These are phyloP conservation scores for Eilema griseolum DNA, from an alignment of 2,888 invertebrate species.

Conservation along the genomic window DNA sequence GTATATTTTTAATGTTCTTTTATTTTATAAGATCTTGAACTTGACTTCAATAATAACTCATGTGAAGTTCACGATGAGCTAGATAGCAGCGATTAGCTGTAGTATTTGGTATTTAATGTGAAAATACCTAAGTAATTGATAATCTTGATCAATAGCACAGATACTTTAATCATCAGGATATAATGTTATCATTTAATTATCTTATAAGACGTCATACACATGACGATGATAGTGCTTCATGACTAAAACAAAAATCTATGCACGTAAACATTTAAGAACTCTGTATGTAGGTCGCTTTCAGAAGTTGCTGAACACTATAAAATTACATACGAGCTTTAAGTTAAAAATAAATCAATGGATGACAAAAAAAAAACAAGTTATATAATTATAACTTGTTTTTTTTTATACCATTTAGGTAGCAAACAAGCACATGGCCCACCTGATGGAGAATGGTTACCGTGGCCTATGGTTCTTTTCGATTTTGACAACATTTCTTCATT, in stretches of 20 bases:
- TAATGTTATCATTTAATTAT: neutral
- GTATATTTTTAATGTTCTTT: neutral
- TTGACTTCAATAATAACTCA: neutral
- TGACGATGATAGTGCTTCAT: neutral
- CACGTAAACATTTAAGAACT: neutral
- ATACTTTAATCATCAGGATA: neutral
- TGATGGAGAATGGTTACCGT: too few species aligned
- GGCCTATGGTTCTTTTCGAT: too few species aligned
- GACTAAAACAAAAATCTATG: neutral
- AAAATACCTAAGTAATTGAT: slow-evolving; percentile 3
- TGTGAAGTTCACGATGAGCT: neutral
- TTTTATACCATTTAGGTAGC: too few species aligned
- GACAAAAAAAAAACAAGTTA: too few species aligned
- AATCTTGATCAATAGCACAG: neutral
- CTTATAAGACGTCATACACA: neutral
- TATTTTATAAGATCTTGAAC: neutral
- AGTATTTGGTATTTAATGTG: neutral
- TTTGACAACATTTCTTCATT: too few species aligned
- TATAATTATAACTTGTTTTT: too few species aligned
- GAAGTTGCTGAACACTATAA: neutral
- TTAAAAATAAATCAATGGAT: too few species aligned
- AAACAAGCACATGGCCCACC: too few species aligned
- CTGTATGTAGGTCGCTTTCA: neutral
- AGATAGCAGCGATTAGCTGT: neutral
- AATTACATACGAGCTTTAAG: too few species aligned